These are phyloP conservation scores for Epistrophe grossulariae DNA, from an alignment of 2,888 invertebrate species.

Conservation along the genomic window DNA sequence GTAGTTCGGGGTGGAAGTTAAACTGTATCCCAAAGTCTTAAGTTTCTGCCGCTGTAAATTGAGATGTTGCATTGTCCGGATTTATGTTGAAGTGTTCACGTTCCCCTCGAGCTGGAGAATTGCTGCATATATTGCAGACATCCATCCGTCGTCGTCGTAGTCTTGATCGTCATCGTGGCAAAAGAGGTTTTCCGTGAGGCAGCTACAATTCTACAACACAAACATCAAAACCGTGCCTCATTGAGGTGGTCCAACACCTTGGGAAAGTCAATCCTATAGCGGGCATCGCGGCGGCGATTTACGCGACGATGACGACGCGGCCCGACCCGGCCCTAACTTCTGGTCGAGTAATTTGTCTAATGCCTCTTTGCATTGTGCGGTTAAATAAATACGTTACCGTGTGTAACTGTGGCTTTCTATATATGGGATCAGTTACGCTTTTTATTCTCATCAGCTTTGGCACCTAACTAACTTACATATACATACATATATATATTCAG, in stretches of 20 bases:
- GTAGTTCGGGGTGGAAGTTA: slow-evolving; percentile 59
- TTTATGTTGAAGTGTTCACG: slow-evolving; percentile 74
- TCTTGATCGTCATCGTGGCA: slow-evolving; percentile 37
- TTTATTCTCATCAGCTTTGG: slow-evolving; percentile 59
- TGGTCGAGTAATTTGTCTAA: slow-evolving; percentile 72
- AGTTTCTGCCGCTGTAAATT: slow-evolving; percentile 73
- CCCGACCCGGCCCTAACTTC: slow-evolving; percentile 58
- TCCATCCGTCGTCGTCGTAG: slow-evolving; percentile 15
- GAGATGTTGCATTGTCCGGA: slow-evolving; percentile 74
- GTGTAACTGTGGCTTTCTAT: slow-evolving; percentile 29
- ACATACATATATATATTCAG: slow-evolving; percentile 22
- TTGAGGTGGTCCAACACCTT: slow-evolving; percentile 76
- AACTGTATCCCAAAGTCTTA: slow-evolving; percentile 57
- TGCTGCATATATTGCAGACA: slow-evolving; percentile 5
- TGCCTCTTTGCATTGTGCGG: slow-evolving; percentile 39
- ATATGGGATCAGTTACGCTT: slow-evolving; percentile 61
- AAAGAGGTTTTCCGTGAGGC: slow-evolving; percentile 61
- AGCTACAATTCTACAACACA: slow-evolving; percentile 59
- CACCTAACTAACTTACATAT: slow-evolving; percentile 52
- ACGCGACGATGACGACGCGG: slow-evolving; percentile 25
- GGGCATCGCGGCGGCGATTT: slow-evolving; percentile 19
- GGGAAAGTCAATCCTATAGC: slow-evolving; percentile 66
- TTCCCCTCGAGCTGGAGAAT: slow-evolving; percentile 57
- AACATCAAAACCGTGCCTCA: slow-evolving; percentile 74
- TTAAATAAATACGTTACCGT: slow-evolving; percentile 64